phyloP scores from a whole-genome alignment of 2,888 invertebrate genomes.

The Leptarthrus brevirostris region DNA sequence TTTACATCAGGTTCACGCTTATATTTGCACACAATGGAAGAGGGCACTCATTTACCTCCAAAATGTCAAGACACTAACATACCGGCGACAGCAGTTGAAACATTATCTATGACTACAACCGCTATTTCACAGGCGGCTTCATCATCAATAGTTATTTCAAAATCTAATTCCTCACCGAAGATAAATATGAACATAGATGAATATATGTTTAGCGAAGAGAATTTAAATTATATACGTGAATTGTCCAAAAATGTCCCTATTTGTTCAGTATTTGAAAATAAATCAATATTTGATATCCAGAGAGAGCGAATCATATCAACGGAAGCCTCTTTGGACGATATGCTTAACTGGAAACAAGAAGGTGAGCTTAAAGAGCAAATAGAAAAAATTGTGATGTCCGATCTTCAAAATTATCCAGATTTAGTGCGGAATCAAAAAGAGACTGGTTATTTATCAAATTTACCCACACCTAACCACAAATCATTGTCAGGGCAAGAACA shows the following conservation, averaged over 20 bases:
- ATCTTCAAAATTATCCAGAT: conserved; percentile 54
- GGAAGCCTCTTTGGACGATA: conserved; percentile 58
- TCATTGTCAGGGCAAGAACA: neutral
- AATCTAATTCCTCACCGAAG: conserved; percentile 25
- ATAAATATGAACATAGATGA: conserved; percentile 54
- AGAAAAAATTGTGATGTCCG: neutral
- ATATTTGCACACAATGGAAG: conserved; percentile 47
- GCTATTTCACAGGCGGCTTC: neutral
- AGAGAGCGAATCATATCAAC: conserved; percentile 57
- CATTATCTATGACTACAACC: neutral
- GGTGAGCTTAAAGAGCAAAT: conserved; percentile 60
- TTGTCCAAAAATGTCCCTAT: conserved; percentile 66
- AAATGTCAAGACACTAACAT: neutral
- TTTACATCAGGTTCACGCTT: conserved; percentile 31
- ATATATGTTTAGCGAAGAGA: conserved; percentile 64
- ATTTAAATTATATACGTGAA: conserved; percentile 66
- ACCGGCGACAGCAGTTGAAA: neutral
- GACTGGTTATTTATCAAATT: conserved; percentile 16
- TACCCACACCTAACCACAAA: conserved; percentile 22
- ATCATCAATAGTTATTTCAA: neutral
- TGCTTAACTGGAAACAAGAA: conserved; percentile 59
- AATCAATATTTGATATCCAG: conserved; percentile 64
- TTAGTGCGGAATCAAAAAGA: conserved; percentile 52
- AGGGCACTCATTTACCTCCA: conserved; percentile 30
- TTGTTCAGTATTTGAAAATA: conserved; percentile 66